Evolutionary conservation across 2,888 invertebrate species (phyloP).

Genomic region (Caenorhabditis becei): DNA sequence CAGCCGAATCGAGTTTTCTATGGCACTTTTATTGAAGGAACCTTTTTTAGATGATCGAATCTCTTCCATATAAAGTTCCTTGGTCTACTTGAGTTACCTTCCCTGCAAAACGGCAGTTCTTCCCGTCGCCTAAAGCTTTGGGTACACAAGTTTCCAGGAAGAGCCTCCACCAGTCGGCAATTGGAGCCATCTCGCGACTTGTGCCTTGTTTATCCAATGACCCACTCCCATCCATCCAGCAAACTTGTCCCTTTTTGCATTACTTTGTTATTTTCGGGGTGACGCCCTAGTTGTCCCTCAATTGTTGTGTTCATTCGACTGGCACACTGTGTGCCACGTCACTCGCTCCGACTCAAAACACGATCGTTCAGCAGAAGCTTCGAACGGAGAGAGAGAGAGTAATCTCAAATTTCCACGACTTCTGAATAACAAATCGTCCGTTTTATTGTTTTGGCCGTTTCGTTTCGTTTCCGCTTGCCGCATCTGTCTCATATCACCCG

Average conservation of each 20-base stretch:
- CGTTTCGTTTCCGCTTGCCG: not conserved
- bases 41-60: no score
- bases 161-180: constrained; percentile 13
- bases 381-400: not conserved
- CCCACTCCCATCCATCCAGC: constrained; percentile 8
- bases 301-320: constrained; percentile 13
- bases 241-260: constrained; percentile 26
- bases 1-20: constrained; percentile 37
- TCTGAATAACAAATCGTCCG: constrained; percentile 21
- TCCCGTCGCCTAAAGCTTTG: no score
- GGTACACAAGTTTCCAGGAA: no score
- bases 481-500: no score
- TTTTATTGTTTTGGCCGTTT: not conserved
- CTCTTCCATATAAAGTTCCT: no score
- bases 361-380: constrained; percentile 1
- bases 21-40: no score
- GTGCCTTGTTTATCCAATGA: constrained; percentile 46
- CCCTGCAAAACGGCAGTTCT: no score
- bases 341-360: constrained; percentile 21
- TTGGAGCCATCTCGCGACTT: constrained; percentile 27
- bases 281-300: not conserved
- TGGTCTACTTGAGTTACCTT: not conserved
- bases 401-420: constrained; percentile 20
- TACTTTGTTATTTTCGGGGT: constrained; percentile 22
- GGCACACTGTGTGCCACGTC: constrained; percentile 13